Evolutionary conservation across 2,113 vertebrate genomes (phyloP).

Genomic region (Cyanoderma ruficeps): DNA sequence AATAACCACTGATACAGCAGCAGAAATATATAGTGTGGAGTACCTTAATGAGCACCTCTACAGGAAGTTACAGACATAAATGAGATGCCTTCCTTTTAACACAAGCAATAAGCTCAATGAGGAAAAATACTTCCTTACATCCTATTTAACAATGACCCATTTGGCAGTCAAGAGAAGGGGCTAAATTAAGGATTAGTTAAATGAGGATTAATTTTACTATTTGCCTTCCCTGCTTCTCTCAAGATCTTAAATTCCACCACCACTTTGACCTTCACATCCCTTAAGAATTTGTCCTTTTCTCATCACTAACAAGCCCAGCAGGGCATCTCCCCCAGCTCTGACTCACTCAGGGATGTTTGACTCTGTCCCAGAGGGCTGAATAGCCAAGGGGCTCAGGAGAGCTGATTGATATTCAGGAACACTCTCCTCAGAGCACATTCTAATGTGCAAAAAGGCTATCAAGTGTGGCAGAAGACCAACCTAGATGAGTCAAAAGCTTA

Average conservation of each 20-base stretch:
- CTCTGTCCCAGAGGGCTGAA: not conserved
- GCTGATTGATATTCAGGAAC: not conserved
- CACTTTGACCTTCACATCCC: not conserved
- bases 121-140: not conserved
- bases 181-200: not conserved
- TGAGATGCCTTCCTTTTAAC: not conserved
- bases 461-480: conserved; percentile 14
- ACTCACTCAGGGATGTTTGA: not conserved
- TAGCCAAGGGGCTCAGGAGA: not conserved
- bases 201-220: not conserved
- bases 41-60: not conserved
- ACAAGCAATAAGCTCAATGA: not conserved
- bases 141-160: not conserved
- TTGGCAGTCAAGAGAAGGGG: not conserved
- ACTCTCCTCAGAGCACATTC: not conserved
- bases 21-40: not conserved
- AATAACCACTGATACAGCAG: not conserved
- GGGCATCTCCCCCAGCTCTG: not conserved
- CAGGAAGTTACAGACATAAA: not conserved
- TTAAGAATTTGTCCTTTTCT: not conserved
- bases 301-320: not conserved
- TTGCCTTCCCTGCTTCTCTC: not conserved
- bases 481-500: not conserved
- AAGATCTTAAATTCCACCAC: not conserved
- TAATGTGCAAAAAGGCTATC: not conserved